Evolutionary conservation across 1,140 invertebrate genomes (phyloP).

Genomic region (Eubasilissa regina): DNA sequence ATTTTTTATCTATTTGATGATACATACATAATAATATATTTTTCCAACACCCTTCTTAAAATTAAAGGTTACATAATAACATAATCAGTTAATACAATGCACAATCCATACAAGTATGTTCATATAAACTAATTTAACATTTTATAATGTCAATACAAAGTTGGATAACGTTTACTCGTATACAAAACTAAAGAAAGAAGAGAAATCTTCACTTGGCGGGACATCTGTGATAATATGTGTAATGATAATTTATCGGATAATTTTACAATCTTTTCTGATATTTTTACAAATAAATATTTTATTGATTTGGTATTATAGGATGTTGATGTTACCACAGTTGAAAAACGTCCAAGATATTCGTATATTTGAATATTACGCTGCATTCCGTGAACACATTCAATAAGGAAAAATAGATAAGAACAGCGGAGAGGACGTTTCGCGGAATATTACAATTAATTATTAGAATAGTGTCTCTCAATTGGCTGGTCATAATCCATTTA

Average conservation of each 20-base stretch:
- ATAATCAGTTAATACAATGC: conserved; percentile 43
- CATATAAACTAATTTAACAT: not conserved
- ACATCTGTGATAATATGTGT: not conserved
- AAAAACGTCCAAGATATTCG: conserved; percentile 39
- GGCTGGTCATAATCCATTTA: not conserved
- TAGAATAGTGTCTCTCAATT: not conserved
- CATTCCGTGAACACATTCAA: not conserved
- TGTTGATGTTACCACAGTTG: conserved; percentile 4
- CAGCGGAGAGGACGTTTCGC: not conserved
- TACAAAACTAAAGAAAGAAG: not conserved
- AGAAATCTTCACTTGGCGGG: not conserved
- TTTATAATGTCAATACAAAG: no score
- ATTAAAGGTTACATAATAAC: conserved; percentile 34
- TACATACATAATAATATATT: conserved; percentile 55
- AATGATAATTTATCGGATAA: no score
- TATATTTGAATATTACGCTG: not conserved
- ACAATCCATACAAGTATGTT: conserved; percentile 13
- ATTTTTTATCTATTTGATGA: conserved; percentile 54
- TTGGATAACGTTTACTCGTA: no score
- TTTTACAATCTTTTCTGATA: not conserved
- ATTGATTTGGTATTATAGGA: not conserved
- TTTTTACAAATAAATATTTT: conserved; percentile 1
- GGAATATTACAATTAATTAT: not conserved
- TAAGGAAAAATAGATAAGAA: conserved; percentile 9
- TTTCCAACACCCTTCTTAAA: conserved; percentile 52